phyloP scores from a whole-genome alignment of 2,113 vertebrate species.

The Cheilinus undulatus region DNA sequence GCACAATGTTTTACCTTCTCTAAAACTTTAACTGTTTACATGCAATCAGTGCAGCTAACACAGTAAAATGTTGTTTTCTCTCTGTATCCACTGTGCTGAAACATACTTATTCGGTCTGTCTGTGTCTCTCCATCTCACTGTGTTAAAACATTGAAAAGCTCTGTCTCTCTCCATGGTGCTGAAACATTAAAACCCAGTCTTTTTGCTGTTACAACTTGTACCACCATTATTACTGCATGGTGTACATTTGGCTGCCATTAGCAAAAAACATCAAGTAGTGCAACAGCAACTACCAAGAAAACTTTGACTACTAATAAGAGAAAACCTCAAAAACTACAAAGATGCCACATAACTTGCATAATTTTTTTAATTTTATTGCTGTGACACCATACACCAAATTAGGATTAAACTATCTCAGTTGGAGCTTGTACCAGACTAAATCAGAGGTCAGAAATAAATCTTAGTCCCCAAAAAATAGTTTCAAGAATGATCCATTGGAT shows the following conservation, averaged over 20 bases:
- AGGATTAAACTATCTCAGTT: too few relatives aligned
- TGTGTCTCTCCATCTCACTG: background rate
- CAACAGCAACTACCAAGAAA: background rate
- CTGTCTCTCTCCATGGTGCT: slow-evolving; percentile 43
- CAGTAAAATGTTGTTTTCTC: background rate
- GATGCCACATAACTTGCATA: too few relatives aligned
- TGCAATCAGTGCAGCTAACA: background rate
- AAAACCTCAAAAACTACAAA: background rate
- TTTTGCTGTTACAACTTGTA: background rate
- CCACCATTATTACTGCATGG: background rate
- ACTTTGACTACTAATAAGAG: too few relatives aligned
- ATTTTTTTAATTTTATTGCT: too few relatives aligned
- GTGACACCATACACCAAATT: too few relatives aligned
- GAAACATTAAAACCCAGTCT: slow-evolving; percentile 12
- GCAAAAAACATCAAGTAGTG: background rate
- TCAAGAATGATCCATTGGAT: background rate
- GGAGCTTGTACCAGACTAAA: too few relatives aligned
- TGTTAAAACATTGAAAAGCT: background rate
- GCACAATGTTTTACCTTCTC: background rate
- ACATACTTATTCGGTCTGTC: background rate
- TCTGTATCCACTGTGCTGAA: slow-evolving; percentile 3
- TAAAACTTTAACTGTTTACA: background rate
- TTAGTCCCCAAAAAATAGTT: background rate
- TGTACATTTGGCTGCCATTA: background rate
- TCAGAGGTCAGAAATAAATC: background rate